Conservation (phyloP, 2,113 vertebrate species). For the Rhea americana region DNA sequence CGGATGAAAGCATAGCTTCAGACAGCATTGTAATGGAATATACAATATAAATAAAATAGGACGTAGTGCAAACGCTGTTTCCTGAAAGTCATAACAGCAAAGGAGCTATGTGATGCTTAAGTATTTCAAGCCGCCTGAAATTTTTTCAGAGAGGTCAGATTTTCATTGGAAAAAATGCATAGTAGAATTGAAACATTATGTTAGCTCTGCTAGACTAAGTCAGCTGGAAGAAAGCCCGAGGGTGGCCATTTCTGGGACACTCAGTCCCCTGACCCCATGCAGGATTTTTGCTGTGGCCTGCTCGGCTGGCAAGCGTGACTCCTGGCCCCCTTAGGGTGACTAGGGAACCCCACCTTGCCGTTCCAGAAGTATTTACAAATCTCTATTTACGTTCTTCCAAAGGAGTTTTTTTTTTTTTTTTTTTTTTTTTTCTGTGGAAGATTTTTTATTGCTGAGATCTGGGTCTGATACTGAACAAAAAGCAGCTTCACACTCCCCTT, state of each 20-base stretch:
- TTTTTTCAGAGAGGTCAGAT: not conserved
- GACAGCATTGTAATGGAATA: not conserved
- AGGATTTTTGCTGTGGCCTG: not conserved
- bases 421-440: not conserved
- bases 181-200: not conserved
- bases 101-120: not conserved
- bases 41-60: not conserved
- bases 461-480: not conserved
- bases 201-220: not conserved
- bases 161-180: not conserved
- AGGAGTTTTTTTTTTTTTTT: not conserved
- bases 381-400: not conserved
- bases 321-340: not conserved
- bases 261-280: fast-evolving
- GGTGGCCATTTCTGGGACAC: not conserved
- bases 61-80: not conserved
- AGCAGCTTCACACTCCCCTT: not conserved
- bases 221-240: not conserved
- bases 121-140: not conserved
- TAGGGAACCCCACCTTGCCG: not conserved
- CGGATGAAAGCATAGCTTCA: not conserved
- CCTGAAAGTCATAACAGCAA: not conserved
- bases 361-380: not conserved
- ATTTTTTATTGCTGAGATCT: not conserved
- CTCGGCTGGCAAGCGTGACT: not conserved